phyloP scores from a whole-genome alignment of 2,113 vertebrate genomes.

The Lichenostomus cassidix region DNA sequence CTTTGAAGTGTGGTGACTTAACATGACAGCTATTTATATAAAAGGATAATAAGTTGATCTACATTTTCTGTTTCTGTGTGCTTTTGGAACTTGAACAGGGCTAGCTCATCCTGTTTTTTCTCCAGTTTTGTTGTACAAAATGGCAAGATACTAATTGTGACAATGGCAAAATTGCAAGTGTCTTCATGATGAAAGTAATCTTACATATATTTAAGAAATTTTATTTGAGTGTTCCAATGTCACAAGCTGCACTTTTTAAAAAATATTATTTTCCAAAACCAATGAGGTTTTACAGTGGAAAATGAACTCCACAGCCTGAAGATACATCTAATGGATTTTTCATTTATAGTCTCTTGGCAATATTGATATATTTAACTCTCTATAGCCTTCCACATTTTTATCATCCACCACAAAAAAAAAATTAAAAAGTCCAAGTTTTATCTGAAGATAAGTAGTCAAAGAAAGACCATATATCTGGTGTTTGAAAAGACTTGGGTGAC shows the following conservation, averaged over 20 bases:
- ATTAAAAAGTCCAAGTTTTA: background rate
- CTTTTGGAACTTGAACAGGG: background rate
- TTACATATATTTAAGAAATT: background rate
- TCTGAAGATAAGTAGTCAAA: background rate
- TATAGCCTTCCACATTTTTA: background rate
- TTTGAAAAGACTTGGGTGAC: background rate
- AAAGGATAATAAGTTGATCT: background rate
- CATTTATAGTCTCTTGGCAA: background rate
- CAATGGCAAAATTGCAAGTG: background rate
- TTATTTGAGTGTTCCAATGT: background rate
- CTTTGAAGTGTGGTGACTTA: background rate
- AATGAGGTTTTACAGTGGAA: background rate
- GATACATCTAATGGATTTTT: background rate
- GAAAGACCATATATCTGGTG: background rate
- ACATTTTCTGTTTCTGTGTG: background rate
- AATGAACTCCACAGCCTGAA: background rate
- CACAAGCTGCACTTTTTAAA: background rate
- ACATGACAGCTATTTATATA: background rate
- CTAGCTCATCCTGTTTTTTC: background rate
- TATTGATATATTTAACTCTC: background rate
- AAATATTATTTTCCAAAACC: background rate
- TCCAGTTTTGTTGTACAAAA: background rate
- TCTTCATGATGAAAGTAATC: background rate
- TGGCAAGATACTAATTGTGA: background rate
- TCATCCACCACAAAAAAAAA: background rate